Percentiles rank a stretch among this genome's conserved stretches.
These are phyloP conservation scores for Marasmarcha lunaedactyla DNA, from an alignment of 2,888 invertebrate genomes.

Conservation along the genomic window DNA sequence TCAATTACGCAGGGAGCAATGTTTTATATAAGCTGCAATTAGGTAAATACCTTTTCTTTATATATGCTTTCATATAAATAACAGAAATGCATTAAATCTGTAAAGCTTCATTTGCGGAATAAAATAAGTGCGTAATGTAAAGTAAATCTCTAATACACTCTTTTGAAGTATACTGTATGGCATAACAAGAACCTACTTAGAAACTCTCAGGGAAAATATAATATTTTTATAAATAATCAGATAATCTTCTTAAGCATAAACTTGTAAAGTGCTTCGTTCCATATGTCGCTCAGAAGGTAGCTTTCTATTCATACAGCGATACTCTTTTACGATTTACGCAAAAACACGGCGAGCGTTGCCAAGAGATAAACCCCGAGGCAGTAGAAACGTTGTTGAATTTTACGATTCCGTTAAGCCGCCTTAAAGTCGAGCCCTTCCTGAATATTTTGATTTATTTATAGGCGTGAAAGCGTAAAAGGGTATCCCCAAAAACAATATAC, in stretches of 20 bases:
- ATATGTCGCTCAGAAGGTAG: slow-evolving; percentile 50
- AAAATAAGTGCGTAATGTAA: too few relatives aligned
- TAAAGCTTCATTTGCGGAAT: too few relatives aligned
- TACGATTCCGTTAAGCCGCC: slow-evolving; percentile 69
- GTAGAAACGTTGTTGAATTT: slow-evolving; percentile 65
- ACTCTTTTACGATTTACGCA: slow-evolving; percentile 65
- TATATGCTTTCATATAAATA: too few relatives aligned
- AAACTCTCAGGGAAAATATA: slow-evolving; percentile 6
- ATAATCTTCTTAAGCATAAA: slow-evolving; percentile 8
- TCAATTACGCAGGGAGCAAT: not conserved
- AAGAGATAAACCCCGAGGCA: slow-evolving; percentile 60
- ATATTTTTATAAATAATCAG: slow-evolving; percentile 29
- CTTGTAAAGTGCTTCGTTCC: slow-evolving; percentile 42
- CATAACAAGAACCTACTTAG: slow-evolving; percentile 13
- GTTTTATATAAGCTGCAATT: too few relatives aligned
- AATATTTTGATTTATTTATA: slow-evolving; percentile 71
- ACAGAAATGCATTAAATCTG: too few relatives aligned
- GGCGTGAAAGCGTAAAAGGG: slow-evolving; percentile 64
- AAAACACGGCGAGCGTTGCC: slow-evolving; percentile 55
- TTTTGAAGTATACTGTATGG: not conserved
- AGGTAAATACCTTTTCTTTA: too few relatives aligned
- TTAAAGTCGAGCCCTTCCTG: slow-evolving; percentile 67
- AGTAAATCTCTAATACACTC: too few relatives aligned
- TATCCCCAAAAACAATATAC: slow-evolving; percentile 62
- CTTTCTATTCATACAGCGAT: slow-evolving; percentile 62